These are phyloP conservation scores for Drepanosiphum platanoidis DNA, from an alignment of 2,888 invertebrate genomes.

Conservation along the genomic window DNA sequence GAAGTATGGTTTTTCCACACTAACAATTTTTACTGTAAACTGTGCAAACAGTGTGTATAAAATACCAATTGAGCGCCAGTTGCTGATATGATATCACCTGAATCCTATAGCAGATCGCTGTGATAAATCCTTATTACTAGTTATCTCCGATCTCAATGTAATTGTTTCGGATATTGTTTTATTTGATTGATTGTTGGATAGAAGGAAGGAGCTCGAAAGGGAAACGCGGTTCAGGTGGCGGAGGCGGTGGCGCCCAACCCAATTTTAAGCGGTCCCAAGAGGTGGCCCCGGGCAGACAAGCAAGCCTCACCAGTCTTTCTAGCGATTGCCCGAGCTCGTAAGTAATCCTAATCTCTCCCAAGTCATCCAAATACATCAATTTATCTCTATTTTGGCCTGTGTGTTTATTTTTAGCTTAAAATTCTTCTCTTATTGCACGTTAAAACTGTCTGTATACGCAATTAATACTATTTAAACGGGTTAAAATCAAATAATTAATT, in stretches of 20 bases:
- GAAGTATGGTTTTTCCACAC: slow-evolving; percentile 47
- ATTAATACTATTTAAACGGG: slow-evolving; percentile 23
- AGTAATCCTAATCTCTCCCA: slow-evolving; percentile 60
- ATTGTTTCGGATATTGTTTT: slow-evolving; percentile 61
- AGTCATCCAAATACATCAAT: slow-evolving; percentile 61
- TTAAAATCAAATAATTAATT: neutral
- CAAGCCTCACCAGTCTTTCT: slow-evolving; percentile 62
- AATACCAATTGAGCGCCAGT: slow-evolving; percentile 2
- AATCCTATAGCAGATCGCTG: slow-evolving; percentile 45
- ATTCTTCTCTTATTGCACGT: slow-evolving; percentile 61
- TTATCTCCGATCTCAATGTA: slow-evolving; percentile 15
- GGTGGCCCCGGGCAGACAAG: slow-evolving; percentile 62
- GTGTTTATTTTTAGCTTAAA: slow-evolving; percentile 62
- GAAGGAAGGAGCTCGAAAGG: slow-evolving; percentile 62
- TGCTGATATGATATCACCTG: slow-evolving; percentile 21
- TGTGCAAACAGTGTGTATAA: slow-evolving; percentile 46
- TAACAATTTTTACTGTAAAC: slow-evolving; percentile 25
- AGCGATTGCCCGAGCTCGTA: slow-evolving; percentile 61
- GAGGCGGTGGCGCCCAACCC: slow-evolving; percentile 62
- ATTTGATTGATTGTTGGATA: slow-evolving; percentile 62
- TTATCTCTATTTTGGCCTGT: slow-evolving; percentile 62
- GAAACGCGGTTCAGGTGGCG: slow-evolving; percentile 61
- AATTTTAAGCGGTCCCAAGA: slow-evolving; percentile 62
- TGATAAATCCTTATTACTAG: slow-evolving; percentile 38
- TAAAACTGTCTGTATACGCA: slow-evolving; percentile 57